Conservation (phyloP, 2,888 invertebrate species). For the Folsomia manolachei region DNA sequence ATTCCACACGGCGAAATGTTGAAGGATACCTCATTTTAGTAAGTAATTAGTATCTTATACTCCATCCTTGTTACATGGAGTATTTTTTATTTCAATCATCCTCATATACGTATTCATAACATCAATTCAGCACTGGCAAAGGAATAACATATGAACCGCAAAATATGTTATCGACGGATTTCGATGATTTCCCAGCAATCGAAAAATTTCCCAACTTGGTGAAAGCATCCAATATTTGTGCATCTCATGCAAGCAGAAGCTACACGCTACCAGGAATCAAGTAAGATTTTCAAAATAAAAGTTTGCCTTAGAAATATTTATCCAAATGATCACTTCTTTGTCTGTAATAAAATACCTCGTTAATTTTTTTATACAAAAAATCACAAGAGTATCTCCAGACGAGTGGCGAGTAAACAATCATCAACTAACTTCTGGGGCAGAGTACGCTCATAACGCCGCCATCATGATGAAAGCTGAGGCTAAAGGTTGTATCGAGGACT, state of each 20-base stretch:
- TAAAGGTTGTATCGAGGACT: constrained; percentile 38
- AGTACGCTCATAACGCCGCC: constrained; percentile 46
- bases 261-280: constrained; percentile 44
- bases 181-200: constrained; percentile 33
- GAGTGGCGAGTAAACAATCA: constrained; percentile 48
- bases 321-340: too few species aligned
- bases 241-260: constrained; percentile 41
- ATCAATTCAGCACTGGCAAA: constrained; percentile 41
- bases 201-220: constrained; percentile 48
- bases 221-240: constrained; percentile 44
- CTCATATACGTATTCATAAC: neutral
- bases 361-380: too few species aligned
- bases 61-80: neutral
- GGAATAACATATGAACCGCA: constrained; percentile 40
- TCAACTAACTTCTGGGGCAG: constrained; percentile 46
- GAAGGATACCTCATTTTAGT: constrained; percentile 45
- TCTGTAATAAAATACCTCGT: too few species aligned
- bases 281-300: constrained; percentile 27
- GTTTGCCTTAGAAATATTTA: too few species aligned
- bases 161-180: too few species aligned
- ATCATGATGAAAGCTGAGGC: constrained; percentile 44
- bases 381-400: constrained; percentile 40
- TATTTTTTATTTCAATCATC: neutral
- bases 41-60: constrained; percentile 12
- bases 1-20: constrained; percentile 36